These are phyloP conservation scores for Papilio machaon DNA, from an alignment of 1,140 invertebrate species.

Conservation along the genomic window DNA sequence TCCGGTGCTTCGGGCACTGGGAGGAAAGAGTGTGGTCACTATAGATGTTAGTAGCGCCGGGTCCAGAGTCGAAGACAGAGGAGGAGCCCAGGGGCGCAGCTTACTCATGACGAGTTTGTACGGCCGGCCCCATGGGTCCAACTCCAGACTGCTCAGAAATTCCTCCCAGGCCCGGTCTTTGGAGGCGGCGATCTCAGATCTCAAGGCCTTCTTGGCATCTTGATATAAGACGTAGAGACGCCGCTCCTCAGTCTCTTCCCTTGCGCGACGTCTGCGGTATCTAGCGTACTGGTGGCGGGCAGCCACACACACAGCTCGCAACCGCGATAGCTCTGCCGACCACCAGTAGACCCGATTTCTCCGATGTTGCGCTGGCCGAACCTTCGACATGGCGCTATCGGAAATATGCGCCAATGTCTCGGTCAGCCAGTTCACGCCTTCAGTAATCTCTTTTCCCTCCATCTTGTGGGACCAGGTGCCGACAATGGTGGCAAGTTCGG, in stretches of 20 bases:
- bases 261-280: background rate
- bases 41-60: no score
- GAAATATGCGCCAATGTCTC: background rate
- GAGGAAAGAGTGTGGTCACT: no score
- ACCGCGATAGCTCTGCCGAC: background rate
- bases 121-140: background rate
- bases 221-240: background rate
- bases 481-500: no score
- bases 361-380: background rate
- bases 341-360: background rate
- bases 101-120: background rate
- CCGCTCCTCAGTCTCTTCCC: background rate
- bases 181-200: background rate
- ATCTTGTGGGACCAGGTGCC: no score
- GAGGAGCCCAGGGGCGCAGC: background rate
- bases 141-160: background rate
- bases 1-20: no score
- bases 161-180: slow-evolving; percentile 8
- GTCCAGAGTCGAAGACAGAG: no score
- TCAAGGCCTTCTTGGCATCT: background rate
- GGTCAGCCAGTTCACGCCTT: background rate
- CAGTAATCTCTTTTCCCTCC: background rate
- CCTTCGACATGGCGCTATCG: background rate
- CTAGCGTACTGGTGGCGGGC: background rate
- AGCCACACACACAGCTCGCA: background rate